Conservation (phyloP, 2,888 invertebrate species). For the Girardia tigrina region DNA sequence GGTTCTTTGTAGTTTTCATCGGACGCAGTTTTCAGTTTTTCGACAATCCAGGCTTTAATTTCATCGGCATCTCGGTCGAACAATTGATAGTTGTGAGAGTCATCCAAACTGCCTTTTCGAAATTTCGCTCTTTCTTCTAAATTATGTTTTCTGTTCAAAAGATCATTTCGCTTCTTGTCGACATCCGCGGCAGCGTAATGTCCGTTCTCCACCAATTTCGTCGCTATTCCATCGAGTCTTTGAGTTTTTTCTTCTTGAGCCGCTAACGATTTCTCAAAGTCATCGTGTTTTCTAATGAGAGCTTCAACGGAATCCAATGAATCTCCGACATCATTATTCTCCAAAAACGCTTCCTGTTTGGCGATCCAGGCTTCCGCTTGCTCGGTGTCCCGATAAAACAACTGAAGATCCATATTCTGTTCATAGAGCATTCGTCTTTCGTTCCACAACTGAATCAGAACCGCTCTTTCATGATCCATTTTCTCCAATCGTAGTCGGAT, state of each 20-base stretch:
- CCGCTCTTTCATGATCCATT: constrained; percentile 66
- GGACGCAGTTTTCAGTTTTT: constrained; percentile 71
- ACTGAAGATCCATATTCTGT: constrained; percentile 96
- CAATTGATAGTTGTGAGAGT: constrained; percentile 86
- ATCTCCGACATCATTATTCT: constrained; percentile 92
- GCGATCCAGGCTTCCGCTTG: constrained; percentile 99
- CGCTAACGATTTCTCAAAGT: constrained; percentile 93
- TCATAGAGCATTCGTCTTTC: constrained; percentile 86
- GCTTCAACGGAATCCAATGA: constrained; percentile 94
- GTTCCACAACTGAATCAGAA: constrained; percentile 79
- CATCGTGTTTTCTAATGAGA: constrained; percentile 93
- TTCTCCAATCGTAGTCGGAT: constrained; percentile 71
- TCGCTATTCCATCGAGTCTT: constrained; percentile 79
- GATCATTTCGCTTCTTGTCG: constrained; percentile 54
- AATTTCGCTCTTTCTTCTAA: constrained; percentile 75
- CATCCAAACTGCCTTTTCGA: constrained; percentile 73
- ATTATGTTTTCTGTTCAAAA: constrained; percentile 71
- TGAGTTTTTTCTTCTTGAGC: constrained; percentile 95
- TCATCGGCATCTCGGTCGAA: constrained; percentile 97
- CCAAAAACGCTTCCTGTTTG: constrained; percentile 94
- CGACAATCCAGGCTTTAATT: constrained; percentile 96
- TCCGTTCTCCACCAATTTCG: constrained; percentile 86
- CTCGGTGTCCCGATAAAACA: constrained; percentile 93
- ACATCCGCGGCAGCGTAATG: constrained; percentile 98
- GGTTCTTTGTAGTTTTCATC: constrained; percentile 52